A percentile compares a stretch with the other conserved stretches of the same genome.
Evolutionary conservation across 2,888 invertebrate genomes (phyloP).

Genomic region (Andrena fulva): DNA sequence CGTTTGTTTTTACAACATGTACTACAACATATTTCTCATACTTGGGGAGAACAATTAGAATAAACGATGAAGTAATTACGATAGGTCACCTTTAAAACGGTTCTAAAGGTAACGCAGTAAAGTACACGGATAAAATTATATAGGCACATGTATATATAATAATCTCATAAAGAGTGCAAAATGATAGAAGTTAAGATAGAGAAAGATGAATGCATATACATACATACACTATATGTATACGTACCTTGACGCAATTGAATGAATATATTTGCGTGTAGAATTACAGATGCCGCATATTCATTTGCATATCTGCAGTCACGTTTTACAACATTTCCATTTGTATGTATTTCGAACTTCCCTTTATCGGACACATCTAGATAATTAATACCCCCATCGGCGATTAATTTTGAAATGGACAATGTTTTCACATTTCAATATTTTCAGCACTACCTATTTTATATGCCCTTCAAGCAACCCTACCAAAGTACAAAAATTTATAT

Average conservation of each 20-base stretch:
- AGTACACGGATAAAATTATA: neutral
- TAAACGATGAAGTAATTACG: no score
- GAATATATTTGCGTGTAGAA: slow-evolving; percentile 56
- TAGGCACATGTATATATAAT: neutral
- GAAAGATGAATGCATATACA: slow-evolving; percentile 41
- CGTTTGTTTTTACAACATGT: no score
- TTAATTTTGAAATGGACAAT: slow-evolving; percentile 29
- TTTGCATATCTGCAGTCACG: slow-evolving; percentile 53
- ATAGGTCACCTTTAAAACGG: neutral
- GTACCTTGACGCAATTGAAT: slow-evolving; percentile 48
- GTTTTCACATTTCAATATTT: slow-evolving; percentile 1
- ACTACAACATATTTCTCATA: no score
- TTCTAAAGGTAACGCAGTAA: neutral
- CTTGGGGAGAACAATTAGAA: no score
- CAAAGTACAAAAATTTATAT: no score
- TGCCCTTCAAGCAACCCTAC: no score
- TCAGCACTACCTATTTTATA: neutral
- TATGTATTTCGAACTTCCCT: slow-evolving; percentile 49
- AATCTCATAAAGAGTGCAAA: neutral
- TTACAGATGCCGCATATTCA: slow-evolving; percentile 34
- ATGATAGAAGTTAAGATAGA: neutral
- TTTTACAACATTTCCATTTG: slow-evolving; percentile 50
- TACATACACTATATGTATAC: slow-evolving; percentile 8
- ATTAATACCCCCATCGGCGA: slow-evolving; percentile 32
- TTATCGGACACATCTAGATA: slow-evolving; percentile 35